Evolutionary conservation across 1,140 invertebrate species (phyloP).

Genomic region (Holcopasites calliopsidis): DNA sequence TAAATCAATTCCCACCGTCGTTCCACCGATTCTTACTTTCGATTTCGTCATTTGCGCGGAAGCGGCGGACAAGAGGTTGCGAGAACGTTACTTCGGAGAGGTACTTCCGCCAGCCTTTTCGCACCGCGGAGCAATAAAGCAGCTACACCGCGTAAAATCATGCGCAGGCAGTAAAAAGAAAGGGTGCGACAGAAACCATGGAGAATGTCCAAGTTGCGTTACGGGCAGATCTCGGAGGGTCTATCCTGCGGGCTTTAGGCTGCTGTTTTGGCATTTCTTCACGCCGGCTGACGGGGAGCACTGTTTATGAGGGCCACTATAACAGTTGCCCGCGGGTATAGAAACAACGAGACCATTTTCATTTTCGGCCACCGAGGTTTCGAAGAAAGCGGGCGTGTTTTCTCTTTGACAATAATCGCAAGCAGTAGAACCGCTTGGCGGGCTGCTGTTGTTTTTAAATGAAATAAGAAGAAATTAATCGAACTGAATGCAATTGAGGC

Average conservation of each 20-base stretch:
- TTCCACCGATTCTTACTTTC: background rate
- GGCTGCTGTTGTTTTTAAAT: no score
- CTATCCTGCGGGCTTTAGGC: conserved; percentile 51
- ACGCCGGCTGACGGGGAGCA: conserved; percentile 1
- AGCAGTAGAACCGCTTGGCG: background rate
- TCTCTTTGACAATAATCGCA: background rate
- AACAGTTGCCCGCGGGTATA: conserved; percentile 1
- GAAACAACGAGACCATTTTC: background rate
- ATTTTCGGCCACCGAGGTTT: conserved; percentile 17
- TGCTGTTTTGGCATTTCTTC: conserved; percentile 50
- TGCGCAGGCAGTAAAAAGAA: conserved; percentile 47
- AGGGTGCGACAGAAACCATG: background rate
- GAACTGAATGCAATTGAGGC: no score
- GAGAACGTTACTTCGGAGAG: background rate
- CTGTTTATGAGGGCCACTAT: conserved; percentile 43
- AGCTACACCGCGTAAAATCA: conserved; percentile 31
- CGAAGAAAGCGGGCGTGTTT: background rate
- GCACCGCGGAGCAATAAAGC: conserved; percentile 24
- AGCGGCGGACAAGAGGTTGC: no score
- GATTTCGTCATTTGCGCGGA: background rate
- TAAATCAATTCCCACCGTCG: background rate
- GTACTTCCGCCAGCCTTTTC: conserved; percentile 11
- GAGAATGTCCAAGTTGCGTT: conserved; percentile 42
- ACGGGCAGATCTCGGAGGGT: conserved; percentile 43
- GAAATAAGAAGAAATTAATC: no score